These are phyloP conservation scores for Ophonus ardosiacus DNA, from an alignment of 2,888 invertebrate species.

Conservation along the genomic window DNA sequence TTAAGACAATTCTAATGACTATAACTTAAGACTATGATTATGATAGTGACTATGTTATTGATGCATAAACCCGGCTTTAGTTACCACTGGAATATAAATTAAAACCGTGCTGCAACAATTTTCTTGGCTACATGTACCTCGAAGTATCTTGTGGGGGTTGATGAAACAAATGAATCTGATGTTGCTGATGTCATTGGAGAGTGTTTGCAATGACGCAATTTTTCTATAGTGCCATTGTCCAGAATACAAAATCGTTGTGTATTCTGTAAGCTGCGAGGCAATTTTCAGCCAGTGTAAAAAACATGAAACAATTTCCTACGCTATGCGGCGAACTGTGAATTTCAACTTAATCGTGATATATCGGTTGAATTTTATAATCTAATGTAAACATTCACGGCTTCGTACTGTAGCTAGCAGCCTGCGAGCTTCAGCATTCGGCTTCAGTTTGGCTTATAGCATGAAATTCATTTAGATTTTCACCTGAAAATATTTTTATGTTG, in stretches of 20 bases:
- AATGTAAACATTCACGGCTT: conserved; percentile 57
- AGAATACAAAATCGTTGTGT: conserved; percentile 18
- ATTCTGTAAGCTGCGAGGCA: conserved; percentile 14
- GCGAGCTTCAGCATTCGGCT: conserved; percentile 2
- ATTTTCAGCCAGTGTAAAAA: conserved; percentile 45
- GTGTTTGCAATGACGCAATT: not conserved
- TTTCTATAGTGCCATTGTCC: conserved; percentile 1
- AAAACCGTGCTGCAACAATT: too few species aligned
- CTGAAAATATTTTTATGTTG: conserved; percentile 19
- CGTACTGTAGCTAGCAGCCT: not conserved
- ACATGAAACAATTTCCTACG: conserved; percentile 52
- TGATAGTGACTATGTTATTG: too few species aligned
- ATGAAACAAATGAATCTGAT: too few species aligned
- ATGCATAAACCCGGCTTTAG: too few species aligned
- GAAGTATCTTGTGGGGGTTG: too few species aligned
- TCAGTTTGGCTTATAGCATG: not conserved
- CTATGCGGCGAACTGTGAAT: conserved; percentile 38
- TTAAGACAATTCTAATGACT: too few species aligned
- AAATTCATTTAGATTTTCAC: conserved; percentile 33
- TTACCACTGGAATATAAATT: too few species aligned
- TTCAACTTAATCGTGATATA: conserved; percentile 62
- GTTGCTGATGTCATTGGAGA: not conserved
- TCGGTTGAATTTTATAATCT: conserved; percentile 60
- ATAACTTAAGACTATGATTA: too few species aligned
- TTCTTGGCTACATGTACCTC: too few species aligned